Base-by-base conservation (phyloP, 2,113 vertebrate species). In the Porphyrio hochstetteri region DNA sequence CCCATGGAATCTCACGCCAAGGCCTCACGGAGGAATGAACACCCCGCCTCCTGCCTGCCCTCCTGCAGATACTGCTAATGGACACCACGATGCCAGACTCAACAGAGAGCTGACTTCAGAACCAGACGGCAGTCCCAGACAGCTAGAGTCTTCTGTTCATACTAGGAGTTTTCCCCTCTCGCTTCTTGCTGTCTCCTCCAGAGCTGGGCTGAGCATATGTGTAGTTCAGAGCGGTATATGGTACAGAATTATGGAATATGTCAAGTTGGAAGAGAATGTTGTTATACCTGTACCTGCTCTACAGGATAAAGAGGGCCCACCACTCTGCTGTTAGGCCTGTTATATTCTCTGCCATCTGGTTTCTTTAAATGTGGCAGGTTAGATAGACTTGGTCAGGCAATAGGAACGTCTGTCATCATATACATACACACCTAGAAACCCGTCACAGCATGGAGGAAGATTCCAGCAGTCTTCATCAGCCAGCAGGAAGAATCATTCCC, bases 311-410 rank as follows among this genome's bases (percentile, higher is more conserved):
- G 4, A 84, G 4, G 7, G 40, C 17, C 55, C 71, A 52, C 33
- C 44, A 70, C 17, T 59, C 52, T 82, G 63, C 57, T 83, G 13
- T 23, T 42, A 46, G 29, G 14, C 42, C 48, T 86, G 25, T 23
- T 11, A 19, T 0, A 0, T 64, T 55, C 40, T 33, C 27, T n/a
- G 16, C 24, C 7, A 36, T 15, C 18, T n/a, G 10, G 4, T 7
- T 18, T 36, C 71, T 77, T 42, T 29, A 5, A 60, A 28, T 8
- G 42, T 13, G 33, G 31, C 48, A 64, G 42, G 24, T 64, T 16
- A 68, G 24, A 7, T 3, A 29, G 57, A 13, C 36, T 59, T 35
- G 27, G 76, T 13, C 5, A 36, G 67, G 57, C 24, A 44, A 68
- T 0, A 67, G 67, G 75, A 82, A 9, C 7, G 24, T 20, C 36